Percentiles rank a stretch among this genome's conserved stretches.
phyloP scores from a whole-genome alignment of 2,888 invertebrate species.

The Drosophila greeni region DNA sequence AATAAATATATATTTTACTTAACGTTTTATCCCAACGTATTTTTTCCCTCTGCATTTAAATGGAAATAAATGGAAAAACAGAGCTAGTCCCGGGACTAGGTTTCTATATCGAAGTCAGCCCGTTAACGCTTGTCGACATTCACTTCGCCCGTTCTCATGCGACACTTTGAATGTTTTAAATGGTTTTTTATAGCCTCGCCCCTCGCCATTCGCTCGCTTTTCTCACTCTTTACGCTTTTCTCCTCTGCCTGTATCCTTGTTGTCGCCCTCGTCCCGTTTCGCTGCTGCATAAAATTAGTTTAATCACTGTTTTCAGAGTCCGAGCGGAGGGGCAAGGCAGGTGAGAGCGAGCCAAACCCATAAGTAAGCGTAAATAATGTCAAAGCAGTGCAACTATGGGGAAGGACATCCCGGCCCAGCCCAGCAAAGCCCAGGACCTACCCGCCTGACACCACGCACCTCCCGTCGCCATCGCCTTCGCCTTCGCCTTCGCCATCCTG shows the following conservation, averaged over 20 bases:
- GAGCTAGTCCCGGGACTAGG: conserved; percentile 17
- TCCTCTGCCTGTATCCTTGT: conserved; percentile 29
- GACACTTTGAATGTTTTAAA: conserved; percentile 75
- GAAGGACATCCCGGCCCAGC: conserved; percentile 12
- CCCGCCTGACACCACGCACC: conserved; percentile 7
- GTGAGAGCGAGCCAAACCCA: conserved; percentile 49
- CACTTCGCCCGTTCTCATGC: conserved; percentile 50
- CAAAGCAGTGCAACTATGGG: conserved; percentile 63
- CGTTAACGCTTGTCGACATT: conserved; percentile 44
- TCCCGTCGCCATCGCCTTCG: background rate
- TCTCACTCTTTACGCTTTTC: conserved; percentile 6
- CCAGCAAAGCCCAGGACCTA: conserved; percentile 1
- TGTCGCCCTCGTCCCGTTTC: conserved; percentile 36
- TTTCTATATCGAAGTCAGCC: conserved; percentile 43
- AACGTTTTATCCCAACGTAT: background rate
- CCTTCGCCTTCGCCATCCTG: conserved; percentile 14
- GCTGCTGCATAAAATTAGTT: conserved; percentile 73
- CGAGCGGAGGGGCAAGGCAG: conserved; percentile 13
- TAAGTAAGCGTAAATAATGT: conserved; percentile 73
- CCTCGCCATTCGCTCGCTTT: conserved; percentile 15
- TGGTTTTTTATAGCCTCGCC: conserved; percentile 65
- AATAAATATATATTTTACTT: background rate
- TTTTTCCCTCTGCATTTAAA: conserved; percentile 1
- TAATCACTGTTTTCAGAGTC: conserved; percentile 60
- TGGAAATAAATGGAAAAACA: conserved; percentile 20